Conservation (phyloP, 2,888 invertebrate genomes). For the Chesias legatella region DNA sequence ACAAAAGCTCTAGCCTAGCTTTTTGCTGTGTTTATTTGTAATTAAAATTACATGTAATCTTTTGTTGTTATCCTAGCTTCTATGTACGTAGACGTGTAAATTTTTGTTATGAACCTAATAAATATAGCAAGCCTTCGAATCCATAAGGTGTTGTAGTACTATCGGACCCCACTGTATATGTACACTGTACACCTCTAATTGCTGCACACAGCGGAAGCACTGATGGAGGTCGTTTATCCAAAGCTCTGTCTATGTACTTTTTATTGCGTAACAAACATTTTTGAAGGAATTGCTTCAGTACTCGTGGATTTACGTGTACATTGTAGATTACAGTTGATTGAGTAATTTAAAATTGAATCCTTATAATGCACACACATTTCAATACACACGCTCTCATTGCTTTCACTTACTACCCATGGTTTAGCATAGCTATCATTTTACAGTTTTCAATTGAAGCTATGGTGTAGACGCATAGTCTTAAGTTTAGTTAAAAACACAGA, state of each 20-base stretch:
- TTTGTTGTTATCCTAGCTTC: no score
- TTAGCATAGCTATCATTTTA: no score
- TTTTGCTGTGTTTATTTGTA: no score
- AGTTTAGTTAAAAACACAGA: no score
- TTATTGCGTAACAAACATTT: slow-evolving; percentile 24
- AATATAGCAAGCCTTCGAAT: background rate
- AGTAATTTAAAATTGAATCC: slow-evolving; percentile 6
- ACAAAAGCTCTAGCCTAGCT: no score
- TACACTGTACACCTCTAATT: slow-evolving; percentile 47
- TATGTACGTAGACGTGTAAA: slow-evolving; percentile 5
- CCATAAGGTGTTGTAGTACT: slow-evolving; percentile 11
- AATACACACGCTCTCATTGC: no score
- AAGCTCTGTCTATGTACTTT: slow-evolving; percentile 26
- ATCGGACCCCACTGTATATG: slow-evolving; percentile 33
- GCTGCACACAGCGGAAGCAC: slow-evolving; percentile 40
- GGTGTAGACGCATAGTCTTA: no score
- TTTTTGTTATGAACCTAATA: slow-evolving; percentile 12
- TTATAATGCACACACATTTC: no score
- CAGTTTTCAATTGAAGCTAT: no score
- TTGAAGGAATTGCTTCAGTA: slow-evolving; percentile 13
- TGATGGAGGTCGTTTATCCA: slow-evolving; percentile 45
- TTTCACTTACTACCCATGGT: no score
- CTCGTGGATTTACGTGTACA: slow-evolving; percentile 18
- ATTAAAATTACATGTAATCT: no score
- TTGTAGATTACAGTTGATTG: slow-evolving; percentile 8